Base-by-base conservation (phyloP, 37 sponge, comb jelly and placozoan genomes). In the Petrosia ficiformis region DNA sequence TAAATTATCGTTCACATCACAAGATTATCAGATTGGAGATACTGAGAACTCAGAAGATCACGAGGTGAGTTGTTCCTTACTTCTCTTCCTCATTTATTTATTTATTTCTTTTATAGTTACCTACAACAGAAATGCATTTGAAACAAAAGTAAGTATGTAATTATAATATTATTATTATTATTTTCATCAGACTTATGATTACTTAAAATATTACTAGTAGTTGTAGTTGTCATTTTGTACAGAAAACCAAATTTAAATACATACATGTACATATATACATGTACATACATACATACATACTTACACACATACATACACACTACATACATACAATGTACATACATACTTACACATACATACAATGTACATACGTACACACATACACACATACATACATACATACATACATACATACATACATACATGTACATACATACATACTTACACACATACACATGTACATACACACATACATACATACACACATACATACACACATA, bases 11-110 rank as follows among this genome's bases (percentile, higher is more conserved):
- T 95, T 88, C 74, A 88, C 90, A 5, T 77, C 81, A 34, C 86
- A 91, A 57, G 86, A 91, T 37, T 93, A 95, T 70, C 77, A 78
- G 66, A 82, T 81, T 39, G 80, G 81, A 24, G 92, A 95, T 40
- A 48, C 67, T 4, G 87, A 89, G 60, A 69, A 75, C 35, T 79
- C 48, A 30, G 85, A 90, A 0, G 79, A 82, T 11, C 44, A 71
- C 29, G 93, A 94, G 67, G 82, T 76, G 34, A 70, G 36, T 71
- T 19, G 8, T 19, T 19, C 54, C 54, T 48, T 19, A 48, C 14
- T 48, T 48, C 8, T 19, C 14, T 19, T 19, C 14, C 8, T 48
- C 54, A 48, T 48, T 48, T 48, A 48, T 48, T 61, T 22, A 6
- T 22, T 61, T 61, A 26, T 22, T n/a, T n/a, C 14, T 61, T 61